These are phyloP conservation scores for Crotalus horridus DNA, from an alignment of 2,113 vertebrate species.

Conservation along the genomic window DNA sequence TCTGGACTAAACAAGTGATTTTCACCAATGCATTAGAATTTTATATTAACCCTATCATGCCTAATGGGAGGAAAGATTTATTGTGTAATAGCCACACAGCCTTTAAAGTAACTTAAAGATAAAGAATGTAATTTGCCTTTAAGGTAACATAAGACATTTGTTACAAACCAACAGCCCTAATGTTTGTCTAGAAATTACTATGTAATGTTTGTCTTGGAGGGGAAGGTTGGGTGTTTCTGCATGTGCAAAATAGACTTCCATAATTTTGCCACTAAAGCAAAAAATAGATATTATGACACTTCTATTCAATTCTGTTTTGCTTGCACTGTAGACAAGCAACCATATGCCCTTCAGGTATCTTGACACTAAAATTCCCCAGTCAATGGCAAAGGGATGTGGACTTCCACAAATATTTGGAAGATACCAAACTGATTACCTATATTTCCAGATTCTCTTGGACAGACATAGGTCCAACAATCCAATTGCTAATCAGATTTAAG, in stretches of 20 bases:
- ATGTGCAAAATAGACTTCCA: neutral
- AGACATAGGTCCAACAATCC: neutral
- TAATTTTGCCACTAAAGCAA: neutral
- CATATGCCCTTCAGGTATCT: neutral
- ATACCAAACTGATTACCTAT: neutral
- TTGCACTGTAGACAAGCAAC: neutral
- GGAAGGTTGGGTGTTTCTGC: neutral
- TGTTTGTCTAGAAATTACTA: neutral
- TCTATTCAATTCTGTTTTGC: neutral
- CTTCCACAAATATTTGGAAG: neutral
- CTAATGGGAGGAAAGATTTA: neutral
- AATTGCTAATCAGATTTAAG: neutral
- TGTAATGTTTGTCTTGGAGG: neutral
- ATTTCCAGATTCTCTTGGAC: neutral
- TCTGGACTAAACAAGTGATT: slow-evolving; percentile 38
- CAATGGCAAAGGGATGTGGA: neutral
- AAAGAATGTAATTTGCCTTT: neutral
- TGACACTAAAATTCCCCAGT: neutral
- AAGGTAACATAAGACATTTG: neutral
- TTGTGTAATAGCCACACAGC: neutral
- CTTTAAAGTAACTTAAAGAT: neutral
- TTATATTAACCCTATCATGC: slow-evolving; percentile 2
- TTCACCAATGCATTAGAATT: slow-evolving; percentile 15
- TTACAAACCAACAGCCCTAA: neutral
- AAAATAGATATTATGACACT: neutral